These are phyloP conservation scores for Apostichopus californicus DNA, from an alignment of 35 echinoderm and acorn worm species.

Conservation along the genomic window DNA sequence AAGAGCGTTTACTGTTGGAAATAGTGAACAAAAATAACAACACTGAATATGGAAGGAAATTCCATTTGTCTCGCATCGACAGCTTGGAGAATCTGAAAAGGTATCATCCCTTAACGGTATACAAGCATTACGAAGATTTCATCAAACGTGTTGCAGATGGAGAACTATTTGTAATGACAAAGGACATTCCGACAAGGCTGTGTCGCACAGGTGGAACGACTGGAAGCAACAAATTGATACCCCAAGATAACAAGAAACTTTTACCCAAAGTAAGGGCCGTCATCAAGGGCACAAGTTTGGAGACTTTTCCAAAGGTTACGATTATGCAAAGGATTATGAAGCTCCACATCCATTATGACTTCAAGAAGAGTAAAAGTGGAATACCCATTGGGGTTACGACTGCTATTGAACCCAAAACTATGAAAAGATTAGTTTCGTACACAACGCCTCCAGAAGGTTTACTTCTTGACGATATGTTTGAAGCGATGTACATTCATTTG, in stretches of 20 bases:
- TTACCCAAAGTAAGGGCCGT: background rate
- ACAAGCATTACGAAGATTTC: conserved; percentile 37
- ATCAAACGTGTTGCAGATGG: conserved; percentile 51
- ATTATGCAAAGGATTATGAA: conserved; percentile 20
- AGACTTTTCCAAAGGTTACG: background rate
- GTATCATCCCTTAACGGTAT: conserved; percentile 41
- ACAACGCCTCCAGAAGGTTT: conserved; percentile 20
- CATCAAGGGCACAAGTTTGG: background rate
- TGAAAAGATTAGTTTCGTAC: background rate
- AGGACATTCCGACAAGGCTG: background rate
- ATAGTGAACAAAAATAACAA: conserved; percentile 10
- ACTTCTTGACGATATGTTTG: conserved; percentile 11
- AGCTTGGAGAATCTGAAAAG: conserved; percentile 14
- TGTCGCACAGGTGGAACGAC: conserved; percentile 28
- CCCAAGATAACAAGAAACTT: background rate
- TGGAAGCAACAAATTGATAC: conserved; percentile 39
- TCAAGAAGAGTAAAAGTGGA: conserved; percentile 14
- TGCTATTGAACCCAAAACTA: background rate
- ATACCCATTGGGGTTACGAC: conserved; percentile 36
- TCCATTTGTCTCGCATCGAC: conserved; percentile 2
- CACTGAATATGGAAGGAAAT: conserved; percentile 40
- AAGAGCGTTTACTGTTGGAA: background rate
- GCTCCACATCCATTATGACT: background rate
- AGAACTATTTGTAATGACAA: conserved; percentile 24
- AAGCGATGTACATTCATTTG: conserved; percentile 41